phyloP scores from a whole-genome alignment of 1,140 invertebrate genomes.

The Teleopsis dalmanni region DNA sequence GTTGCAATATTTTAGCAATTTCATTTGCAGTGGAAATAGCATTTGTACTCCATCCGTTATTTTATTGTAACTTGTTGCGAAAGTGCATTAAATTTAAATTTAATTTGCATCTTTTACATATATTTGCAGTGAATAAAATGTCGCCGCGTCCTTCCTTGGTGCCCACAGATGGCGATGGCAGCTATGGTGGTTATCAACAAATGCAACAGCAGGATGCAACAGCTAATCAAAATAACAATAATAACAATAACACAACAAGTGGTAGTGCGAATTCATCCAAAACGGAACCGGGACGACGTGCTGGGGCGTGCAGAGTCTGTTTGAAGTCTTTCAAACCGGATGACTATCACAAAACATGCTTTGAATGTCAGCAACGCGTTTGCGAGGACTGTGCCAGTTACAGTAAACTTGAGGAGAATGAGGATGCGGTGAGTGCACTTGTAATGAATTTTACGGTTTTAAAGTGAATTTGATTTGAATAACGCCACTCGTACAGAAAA shows the following conservation, averaged over 20 bases:
- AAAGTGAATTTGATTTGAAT: too few species aligned
- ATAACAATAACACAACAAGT: slow-evolving; percentile 20
- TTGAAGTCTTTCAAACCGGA: slow-evolving; percentile 78
- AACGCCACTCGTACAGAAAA: too few species aligned
- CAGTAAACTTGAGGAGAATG: slow-evolving; percentile 70
- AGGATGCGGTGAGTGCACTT: slow-evolving; percentile 60
- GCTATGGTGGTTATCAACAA: slow-evolving; percentile 24
- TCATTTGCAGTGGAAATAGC: too few species aligned
- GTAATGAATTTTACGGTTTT: too few species aligned
- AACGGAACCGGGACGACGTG: slow-evolving; percentile 60
- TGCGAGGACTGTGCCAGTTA: slow-evolving; percentile 89
- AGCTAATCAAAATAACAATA: slow-evolving; percentile 41
- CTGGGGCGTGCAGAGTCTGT: slow-evolving; percentile 75
- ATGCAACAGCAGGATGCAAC: slow-evolving; percentile 20
- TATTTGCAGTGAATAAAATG: slow-evolving; percentile 56
- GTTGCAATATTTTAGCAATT: too few species aligned
- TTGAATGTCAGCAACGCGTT: slow-evolving; percentile 78
- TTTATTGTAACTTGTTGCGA: too few species aligned
- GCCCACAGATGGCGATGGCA: slow-evolving; percentile 39
- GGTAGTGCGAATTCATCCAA: slow-evolving; percentile 47
- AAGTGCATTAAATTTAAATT: too few species aligned
- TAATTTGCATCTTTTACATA: background rate
- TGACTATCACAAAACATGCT: slow-evolving; percentile 74
- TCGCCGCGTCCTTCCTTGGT: slow-evolving; percentile 54
- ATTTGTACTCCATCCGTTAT: too few species aligned